These are phyloP conservation scores for Blennius ocellaris DNA, from an alignment of 2,113 vertebrate species.

Conservation along the genomic window DNA sequence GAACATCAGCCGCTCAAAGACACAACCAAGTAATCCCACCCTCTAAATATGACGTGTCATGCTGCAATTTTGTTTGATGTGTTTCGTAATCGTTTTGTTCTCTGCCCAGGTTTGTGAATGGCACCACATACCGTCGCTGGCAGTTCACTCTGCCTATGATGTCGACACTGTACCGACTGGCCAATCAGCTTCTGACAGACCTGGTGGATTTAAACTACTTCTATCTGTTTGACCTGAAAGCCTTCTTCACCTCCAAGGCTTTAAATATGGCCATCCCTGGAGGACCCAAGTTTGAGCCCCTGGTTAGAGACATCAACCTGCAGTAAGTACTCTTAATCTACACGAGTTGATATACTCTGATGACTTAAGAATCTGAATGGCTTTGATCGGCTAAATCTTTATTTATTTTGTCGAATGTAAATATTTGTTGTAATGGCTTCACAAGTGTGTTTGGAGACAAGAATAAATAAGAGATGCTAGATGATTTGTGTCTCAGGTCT, in stretches of 20 bases:
- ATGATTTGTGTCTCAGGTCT: not conserved
- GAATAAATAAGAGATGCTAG: not conserved
- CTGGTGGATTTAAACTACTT: constrained; percentile 98
- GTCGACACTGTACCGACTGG: constrained; percentile 98
- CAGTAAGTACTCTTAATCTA: constrained; percentile 86
- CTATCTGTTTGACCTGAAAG: constrained; percentile 97
- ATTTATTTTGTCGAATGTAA: too few species aligned
- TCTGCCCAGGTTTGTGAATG: constrained; percentile 89
- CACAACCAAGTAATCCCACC: constrained; percentile 86
- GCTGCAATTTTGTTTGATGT: not conserved
- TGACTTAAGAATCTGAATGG: too few species aligned
- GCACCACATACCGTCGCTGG: constrained; percentile 97
- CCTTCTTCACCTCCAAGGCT: constrained; percentile 98
- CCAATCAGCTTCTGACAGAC: constrained; percentile 97
- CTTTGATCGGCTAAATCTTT: too few species aligned
- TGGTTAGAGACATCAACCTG: constrained; percentile 97
- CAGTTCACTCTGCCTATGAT: constrained; percentile 99
- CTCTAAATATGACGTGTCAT: not conserved
- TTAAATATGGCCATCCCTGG: constrained; percentile 99
- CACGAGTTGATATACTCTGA: too few species aligned
- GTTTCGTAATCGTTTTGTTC: not conserved
- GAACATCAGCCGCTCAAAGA: constrained; percentile 97
- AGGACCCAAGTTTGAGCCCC: constrained; percentile 97
- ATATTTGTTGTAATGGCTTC: too few species aligned
- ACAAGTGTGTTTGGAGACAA: too few species aligned